Percentiles rank a stretch among this genome's conserved stretches.
Conservation (phyloP, 2,113 vertebrate genomes). For the Phalacrocorax aristotelis region DNA sequence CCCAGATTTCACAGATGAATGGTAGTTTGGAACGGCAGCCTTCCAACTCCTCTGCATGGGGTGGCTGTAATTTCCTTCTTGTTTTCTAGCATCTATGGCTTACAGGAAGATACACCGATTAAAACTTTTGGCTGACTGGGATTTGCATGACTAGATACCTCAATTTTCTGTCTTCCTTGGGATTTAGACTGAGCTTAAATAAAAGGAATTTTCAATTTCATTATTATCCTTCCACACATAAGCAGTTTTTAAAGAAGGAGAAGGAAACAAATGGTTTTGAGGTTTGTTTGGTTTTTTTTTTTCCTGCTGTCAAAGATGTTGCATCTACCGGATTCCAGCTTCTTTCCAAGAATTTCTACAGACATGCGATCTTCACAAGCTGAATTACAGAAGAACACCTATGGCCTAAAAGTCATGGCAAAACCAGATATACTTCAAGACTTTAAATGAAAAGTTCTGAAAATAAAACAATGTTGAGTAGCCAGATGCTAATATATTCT, state of each 20-base stretch:
- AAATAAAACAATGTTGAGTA: not conserved
- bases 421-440: not conserved
- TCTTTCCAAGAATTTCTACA: not conserved
- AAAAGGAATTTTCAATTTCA: not conserved
- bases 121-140: not conserved
- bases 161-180: not conserved
- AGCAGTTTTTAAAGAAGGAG: not conserved
- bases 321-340: not conserved
- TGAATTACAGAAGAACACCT: not conserved
- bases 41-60: not conserved
- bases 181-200: not conserved
- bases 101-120: not conserved
- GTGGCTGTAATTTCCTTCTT: not conserved
- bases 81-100: not conserved
- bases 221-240: not conserved
- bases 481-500: not conserved
- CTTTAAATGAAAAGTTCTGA: not conserved
- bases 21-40: not conserved
- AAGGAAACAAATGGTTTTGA: not conserved
- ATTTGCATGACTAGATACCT: not conserved
- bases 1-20: not conserved
- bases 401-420: not conserved
- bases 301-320: not conserved
- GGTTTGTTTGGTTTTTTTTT: rapidly evolving
- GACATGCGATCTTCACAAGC: not conserved